These are phyloP conservation scores for Sander vitreus DNA, from an alignment of 2,113 vertebrate genomes.

Conservation along the genomic window DNA sequence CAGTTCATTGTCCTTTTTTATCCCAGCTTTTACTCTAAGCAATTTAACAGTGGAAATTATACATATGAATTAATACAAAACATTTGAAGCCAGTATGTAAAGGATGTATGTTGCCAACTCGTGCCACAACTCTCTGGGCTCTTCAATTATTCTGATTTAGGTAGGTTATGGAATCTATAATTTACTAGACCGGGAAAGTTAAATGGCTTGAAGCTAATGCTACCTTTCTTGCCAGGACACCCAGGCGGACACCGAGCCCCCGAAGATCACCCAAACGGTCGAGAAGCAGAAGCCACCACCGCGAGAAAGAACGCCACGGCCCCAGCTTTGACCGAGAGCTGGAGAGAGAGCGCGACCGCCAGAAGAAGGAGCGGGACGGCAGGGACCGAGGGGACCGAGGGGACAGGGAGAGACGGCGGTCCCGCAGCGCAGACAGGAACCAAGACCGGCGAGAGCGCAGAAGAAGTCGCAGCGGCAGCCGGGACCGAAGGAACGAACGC, in stretches of 20 bases:
- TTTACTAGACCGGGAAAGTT: not conserved
- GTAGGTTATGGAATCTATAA: not conserved
- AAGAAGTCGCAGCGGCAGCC: slow-evolving; percentile 74
- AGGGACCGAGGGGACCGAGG: slow-evolving; percentile 83
- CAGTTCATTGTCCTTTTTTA: not conserved
- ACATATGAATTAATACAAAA: not conserved
- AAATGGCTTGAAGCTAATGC: not conserved
- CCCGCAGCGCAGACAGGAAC: slow-evolving; percentile 76
- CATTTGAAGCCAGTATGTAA: not conserved
- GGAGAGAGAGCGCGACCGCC: slow-evolving; percentile 95
- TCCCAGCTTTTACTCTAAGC: not conserved
- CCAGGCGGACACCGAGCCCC: slow-evolving; percentile 92
- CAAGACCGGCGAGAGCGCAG: slow-evolving; percentile 70
- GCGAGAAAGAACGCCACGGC: slow-evolving; percentile 90
- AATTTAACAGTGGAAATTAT: not conserved
- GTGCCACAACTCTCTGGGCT: not conserved
- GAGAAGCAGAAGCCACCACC: slow-evolving; percentile 95
- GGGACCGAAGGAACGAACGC: slow-evolving; percentile 82
- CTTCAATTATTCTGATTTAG: not conserved
- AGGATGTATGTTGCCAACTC: not conserved
- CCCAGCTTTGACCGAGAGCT: slow-evolving; percentile 96
- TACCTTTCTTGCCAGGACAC: slow-evolving; percentile 83
- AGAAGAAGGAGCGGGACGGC: slow-evolving; percentile 93
- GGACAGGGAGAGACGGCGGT: slow-evolving; percentile 74
- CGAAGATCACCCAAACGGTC: slow-evolving; percentile 93